Base-by-base conservation (phyloP, 2,797 vertebrate genomes). In the Poliocrania exsul region DNA sequence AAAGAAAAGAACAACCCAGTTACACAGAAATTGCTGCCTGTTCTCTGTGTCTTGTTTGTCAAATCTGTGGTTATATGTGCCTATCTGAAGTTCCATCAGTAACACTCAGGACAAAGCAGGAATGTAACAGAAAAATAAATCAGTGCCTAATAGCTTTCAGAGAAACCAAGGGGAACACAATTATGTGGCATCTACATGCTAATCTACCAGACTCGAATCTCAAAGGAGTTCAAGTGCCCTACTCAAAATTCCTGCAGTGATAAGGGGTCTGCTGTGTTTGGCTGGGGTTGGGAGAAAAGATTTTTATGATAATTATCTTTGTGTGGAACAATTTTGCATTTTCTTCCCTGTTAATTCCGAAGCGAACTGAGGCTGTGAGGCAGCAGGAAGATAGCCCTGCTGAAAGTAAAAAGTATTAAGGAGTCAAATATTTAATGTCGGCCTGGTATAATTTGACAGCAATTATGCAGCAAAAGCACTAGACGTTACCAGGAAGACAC, bases 181-280 rank as follows among this genome's bases (percentile, higher is more conserved):
- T 99, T 99, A 99, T 98, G 98, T 98, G 98, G 98, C 98, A 98
- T 99, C 99, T 98, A 98, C 98, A 98, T 98, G 98, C 98, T 99
- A 99, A 99, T 99, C 99, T 99, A 97, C 98, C 98, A 98, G 98
- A 98, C 98, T 98, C 96, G 98, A 97, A 97, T 98, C 99, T 98
- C 98, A 88, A 97, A 99, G 98, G 99, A 98, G 97, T 98, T 98
- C 98, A 98, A 98, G 98, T 98, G 98, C 98, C 98, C 98, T 97
- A 98, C 98, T 99, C 98, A 98, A 98, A 99, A 99, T 99, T 98
- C 99, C 99, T 98, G 97, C 98, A 98, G 98, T 94, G 98, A 99
- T 99, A 99, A 99, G 98, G 98, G 98, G 98, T 97, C 97, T 97
- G 97, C 97, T 97, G 97, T 94, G 97, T 98, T 97, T 96, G 97